Conservation (phyloP, 2,113 vertebrate species). For the Hippoglossus stenolepis region DNA sequence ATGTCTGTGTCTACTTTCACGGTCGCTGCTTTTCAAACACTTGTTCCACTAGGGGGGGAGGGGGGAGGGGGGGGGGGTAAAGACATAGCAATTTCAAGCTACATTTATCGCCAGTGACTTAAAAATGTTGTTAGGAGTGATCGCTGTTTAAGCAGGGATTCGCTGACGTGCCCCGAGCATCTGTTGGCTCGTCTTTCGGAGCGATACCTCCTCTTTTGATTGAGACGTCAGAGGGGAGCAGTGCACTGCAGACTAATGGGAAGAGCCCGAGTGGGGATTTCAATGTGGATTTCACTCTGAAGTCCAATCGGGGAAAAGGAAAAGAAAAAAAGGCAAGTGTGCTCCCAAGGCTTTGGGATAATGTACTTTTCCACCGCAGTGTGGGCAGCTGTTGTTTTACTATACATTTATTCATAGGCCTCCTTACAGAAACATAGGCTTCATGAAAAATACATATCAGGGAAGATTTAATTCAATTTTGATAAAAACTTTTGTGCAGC, state of each 20-base stretch:
- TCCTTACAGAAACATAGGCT: slow-evolving; percentile 47
- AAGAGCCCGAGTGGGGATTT: slow-evolving; percentile 25
- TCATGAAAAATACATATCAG: slow-evolving; percentile 44
- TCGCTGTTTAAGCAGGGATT: slow-evolving; percentile 56
- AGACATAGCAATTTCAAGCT: slow-evolving; percentile 75
- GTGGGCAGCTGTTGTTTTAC: slow-evolving; percentile 56
- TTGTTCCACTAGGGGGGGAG: slow-evolving; percentile 20
- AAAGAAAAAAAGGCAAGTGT: not conserved
- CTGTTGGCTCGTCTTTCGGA: slow-evolving; percentile 39
- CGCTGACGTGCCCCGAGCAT: slow-evolving; percentile 39
- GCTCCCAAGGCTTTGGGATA: slow-evolving; percentile 26
- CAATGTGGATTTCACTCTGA: slow-evolving; percentile 29
- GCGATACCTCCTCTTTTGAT: slow-evolving; percentile 60
- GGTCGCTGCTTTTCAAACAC: slow-evolving; percentile 59
- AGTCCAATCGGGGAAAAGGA: slow-evolving; percentile 9
- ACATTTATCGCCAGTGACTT: slow-evolving; percentile 67
- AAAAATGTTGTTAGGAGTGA: slow-evolving; percentile 55
- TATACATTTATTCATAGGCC: slow-evolving; percentile 74
- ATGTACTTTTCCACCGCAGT: slow-evolving; percentile 44
- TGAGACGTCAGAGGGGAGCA: slow-evolving; percentile 55
- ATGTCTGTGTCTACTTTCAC: slow-evolving; percentile 62
- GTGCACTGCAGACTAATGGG: slow-evolving; percentile 39
- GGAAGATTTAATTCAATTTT: slow-evolving; percentile 32
- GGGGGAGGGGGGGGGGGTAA: not conserved
- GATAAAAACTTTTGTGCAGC: not conserved